Percentiles rank a stretch among this genome's conserved stretches.
Evolutionary conservation across 2,113 vertebrate species (phyloP).

Genomic region (Brachyhypopomus gauderio): DNA sequence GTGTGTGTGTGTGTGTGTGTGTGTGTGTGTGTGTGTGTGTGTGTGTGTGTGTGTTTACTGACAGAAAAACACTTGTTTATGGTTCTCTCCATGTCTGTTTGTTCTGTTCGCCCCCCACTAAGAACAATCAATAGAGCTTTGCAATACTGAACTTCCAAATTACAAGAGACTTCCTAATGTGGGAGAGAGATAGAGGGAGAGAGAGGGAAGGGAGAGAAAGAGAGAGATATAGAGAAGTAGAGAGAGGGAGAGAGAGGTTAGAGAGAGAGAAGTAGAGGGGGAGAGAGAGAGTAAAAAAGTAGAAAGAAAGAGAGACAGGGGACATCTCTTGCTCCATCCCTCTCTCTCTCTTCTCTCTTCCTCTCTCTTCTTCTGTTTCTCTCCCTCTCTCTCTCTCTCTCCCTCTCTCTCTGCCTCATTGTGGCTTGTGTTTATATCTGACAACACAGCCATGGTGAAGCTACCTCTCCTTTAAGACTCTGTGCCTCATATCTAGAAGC

Average conservation of each 20-base stretch:
- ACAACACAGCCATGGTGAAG: not conserved
- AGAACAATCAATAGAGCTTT: too few species aligned
- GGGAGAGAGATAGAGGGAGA: not conserved
- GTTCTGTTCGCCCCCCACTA: too few species aligned
- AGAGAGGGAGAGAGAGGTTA: not conserved
- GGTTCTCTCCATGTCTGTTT: too few species aligned
- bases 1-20: too few species aligned
- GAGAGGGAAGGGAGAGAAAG: not conserved
- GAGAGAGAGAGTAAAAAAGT: slow-evolving; percentile 31
- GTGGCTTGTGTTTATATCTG: not conserved
- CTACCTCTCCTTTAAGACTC: not conserved
- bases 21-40: too few species aligned
- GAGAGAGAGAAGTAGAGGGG: not conserved
- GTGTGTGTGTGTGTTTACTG: too few species aligned
- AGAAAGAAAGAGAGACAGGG: slow-evolving; percentile 42
- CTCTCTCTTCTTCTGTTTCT: too few species aligned
- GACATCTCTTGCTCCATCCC: not conserved
- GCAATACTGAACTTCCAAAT: too few species aligned
- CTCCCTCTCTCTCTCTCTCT: too few species aligned
- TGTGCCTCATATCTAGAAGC: not conserved
- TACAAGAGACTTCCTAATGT: too few species aligned
- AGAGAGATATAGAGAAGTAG: not conserved
- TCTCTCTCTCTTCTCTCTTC: not conserved
- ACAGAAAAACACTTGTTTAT: too few species aligned
- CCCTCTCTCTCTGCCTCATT: not conserved